Evolutionary conservation across 2,888 invertebrate species (phyloP).

Genomic region (Rotaria socialis): DNA sequence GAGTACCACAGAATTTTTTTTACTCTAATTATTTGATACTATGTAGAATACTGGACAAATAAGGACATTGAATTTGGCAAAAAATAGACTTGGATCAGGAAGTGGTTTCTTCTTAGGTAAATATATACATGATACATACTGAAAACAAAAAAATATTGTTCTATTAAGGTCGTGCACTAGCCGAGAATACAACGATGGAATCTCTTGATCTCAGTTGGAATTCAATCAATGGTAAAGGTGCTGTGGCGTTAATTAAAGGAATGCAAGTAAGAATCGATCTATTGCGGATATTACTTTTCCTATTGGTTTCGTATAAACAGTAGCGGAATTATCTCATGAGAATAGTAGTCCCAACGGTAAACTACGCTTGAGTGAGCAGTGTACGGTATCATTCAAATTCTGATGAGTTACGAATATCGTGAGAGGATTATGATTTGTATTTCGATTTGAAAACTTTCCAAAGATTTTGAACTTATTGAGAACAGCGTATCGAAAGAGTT

Average conservation of each 20-base stretch:
- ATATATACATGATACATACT: not conserved
- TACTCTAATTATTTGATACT: not conserved
- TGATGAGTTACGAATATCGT: no score
- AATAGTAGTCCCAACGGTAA: no score
- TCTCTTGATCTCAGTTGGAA: constrained; percentile 28
- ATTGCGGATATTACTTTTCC: no score
- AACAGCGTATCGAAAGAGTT: no score
- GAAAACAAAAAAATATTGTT: not conserved
- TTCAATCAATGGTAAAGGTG: not conserved
- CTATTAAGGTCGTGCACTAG: not conserved
- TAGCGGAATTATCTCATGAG: no score
- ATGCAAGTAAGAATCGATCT: not conserved
- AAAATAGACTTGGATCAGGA: not conserved
- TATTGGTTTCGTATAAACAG: no score
- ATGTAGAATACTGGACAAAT: not conserved
- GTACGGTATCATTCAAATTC: no score
- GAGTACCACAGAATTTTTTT: not conserved
- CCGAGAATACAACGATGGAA: constrained; percentile 17
- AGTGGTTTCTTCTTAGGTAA: not conserved
- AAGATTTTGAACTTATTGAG: no score
- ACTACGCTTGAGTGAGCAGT: no score
- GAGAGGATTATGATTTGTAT: no score
- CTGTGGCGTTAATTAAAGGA: constrained; percentile 12
- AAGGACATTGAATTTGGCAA: not conserved
- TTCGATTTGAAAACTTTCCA: no score